Base-by-base conservation (phyloP, 2,113 vertebrate genomes). In the Onychorhynchus coronatus region DNA sequence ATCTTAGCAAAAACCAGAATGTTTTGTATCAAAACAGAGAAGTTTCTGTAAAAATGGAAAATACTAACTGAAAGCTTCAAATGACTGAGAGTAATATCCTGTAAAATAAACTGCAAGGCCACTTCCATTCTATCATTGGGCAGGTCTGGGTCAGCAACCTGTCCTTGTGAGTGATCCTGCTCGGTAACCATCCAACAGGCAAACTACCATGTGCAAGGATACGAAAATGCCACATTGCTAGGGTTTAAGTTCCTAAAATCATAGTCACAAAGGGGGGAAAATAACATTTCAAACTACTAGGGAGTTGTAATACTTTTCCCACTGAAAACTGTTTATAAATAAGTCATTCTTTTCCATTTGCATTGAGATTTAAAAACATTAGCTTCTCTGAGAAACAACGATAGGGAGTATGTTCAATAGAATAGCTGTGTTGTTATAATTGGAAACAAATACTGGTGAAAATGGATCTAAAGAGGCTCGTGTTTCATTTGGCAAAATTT, bases 401-500 rank as follows among this genome's bases (percentile, higher is more conserved):
- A 8, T 12, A 25, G 20, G 49, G 42, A 55, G 6, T 47, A 14
- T 23, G 30, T 67, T 89, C 21, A 15, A 37, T 17, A 71, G 56
- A 84, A 52, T 56, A 91, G 72, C 56, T 66, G n/a, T 75, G 65
- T 56, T 77, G 18, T 76, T 91, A 58, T 66, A 91, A 82, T 14
- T 92, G 37, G 56, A 91, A 95, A 92, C 53, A 65, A 94, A 70
- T 61, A 78, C 37, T 78, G 58, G 28, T 70, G 86, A 82, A 94
- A 96, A 96, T 14, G 19, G 58, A 92, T 84, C 92, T 92, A 53
- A 87, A 89, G 61, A 66, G 70, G n/a, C 16, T 81, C 65, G 62
- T 72, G 65, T 85, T 94, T 93, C 73, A 46, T 71, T 92, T 93
- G 86, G 83, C 90, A 84, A 71, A 92, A 33, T 50, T 88, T 75